A percentile compares a stretch with the other conserved stretches of the same genome.
Evolutionary conservation across 2,113 vertebrate genomes (phyloP).

Genomic region (Cacatua alba): DNA sequence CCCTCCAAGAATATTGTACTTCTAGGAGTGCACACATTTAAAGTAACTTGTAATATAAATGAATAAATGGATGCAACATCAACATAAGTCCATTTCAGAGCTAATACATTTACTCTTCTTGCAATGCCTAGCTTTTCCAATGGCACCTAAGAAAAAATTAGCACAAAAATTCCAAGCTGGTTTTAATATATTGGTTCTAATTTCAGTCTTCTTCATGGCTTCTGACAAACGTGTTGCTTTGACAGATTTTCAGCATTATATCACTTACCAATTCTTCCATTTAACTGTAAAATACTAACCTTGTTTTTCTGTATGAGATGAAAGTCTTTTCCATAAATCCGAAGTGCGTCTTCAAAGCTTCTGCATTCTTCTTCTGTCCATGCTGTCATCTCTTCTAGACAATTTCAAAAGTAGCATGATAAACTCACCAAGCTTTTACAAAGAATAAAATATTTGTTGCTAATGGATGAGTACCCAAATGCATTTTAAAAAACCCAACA

Average conservation of each 20-base stretch:
- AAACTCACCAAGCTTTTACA: background rate
- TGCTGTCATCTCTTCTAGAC: constrained; percentile 86
- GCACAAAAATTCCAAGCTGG: background rate
- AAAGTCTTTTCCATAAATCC: constrained; percentile 97
- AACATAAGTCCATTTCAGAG: background rate
- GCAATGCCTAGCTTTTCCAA: background rate
- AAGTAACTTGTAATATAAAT: background rate
- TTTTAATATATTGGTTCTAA: background rate
- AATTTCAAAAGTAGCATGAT: background rate
- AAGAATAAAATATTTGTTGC: background rate
- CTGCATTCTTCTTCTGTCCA: constrained; percentile 99
- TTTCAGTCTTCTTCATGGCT: background rate
- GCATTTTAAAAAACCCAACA: background rate
- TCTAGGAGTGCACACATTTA: background rate
- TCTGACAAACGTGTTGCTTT: background rate
- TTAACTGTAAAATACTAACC: constrained; percentile 72
- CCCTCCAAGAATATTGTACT: background rate
- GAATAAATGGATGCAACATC: background rate
- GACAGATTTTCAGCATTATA: background rate
- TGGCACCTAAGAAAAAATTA: background rate
- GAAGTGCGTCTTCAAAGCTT: constrained; percentile 95
- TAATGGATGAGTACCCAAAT: background rate
- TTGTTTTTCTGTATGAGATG: constrained; percentile 99
- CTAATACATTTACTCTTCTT: background rate
- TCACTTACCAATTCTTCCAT: background rate